phyloP scores from a whole-genome alignment of 2,113 vertebrate species.

The Eretmochelys imbricata region DNA sequence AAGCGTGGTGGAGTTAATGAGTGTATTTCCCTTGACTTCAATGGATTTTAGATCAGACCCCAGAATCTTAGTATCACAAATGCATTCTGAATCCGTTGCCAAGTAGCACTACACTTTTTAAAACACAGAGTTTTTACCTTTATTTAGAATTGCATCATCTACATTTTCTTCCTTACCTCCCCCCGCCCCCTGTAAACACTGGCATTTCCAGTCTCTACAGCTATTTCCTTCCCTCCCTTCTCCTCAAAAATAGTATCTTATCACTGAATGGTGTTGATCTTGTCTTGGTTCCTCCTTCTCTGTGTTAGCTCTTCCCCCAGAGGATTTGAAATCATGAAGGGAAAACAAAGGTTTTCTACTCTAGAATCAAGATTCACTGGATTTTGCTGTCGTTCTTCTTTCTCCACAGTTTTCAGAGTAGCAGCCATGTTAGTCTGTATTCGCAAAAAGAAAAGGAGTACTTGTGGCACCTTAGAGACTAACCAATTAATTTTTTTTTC shows the following conservation, averaged over 20 bases:
- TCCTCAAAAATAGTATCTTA: conserved; percentile 13
- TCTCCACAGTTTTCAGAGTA: not conserved
- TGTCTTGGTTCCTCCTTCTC: not conserved
- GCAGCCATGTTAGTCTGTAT: too few species aligned
- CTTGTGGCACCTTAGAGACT: too few species aligned
- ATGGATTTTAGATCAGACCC: conserved; percentile 19
- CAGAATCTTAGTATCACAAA: not conserved
- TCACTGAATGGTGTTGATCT: not conserved
- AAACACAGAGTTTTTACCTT: not conserved
- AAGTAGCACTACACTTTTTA: not conserved
- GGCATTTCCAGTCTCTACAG: not conserved
- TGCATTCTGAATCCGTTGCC: not conserved
- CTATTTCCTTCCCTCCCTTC: not conserved
- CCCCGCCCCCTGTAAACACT: not conserved
- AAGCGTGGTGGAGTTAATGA: conserved; percentile 33
- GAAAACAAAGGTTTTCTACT: conserved; percentile 1
- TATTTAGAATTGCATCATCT: not conserved
- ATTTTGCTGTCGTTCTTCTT: not conserved
- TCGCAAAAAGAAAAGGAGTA: too few species aligned
- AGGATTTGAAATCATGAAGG: conserved; percentile 2
- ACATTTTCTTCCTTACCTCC: not conserved
- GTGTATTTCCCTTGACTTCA: not conserved
- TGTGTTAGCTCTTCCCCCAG: not conserved
- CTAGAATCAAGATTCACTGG: not conserved
- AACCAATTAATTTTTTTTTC: too few species aligned